phyloP scores from a whole-genome alignment of 2,888 invertebrate genomes.

The Dilophus febrilis region DNA sequence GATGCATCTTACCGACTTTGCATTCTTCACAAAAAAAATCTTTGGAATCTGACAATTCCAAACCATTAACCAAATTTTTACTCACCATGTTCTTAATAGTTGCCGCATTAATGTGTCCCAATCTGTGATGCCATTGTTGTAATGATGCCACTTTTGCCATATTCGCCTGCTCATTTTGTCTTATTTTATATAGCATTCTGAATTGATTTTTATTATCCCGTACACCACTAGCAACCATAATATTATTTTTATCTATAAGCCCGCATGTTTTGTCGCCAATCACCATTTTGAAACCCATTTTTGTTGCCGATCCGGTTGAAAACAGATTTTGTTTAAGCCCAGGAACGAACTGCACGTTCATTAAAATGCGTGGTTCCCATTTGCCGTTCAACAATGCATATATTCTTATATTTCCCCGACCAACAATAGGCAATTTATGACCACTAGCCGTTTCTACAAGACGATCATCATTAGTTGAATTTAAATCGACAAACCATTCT shows the following conservation, averaged over 20 bases:
- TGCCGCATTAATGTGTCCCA: too few species aligned
- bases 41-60: constrained; percentile 1
- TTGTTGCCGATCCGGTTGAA: not conserved
- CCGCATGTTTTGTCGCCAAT: too few species aligned
- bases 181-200: not conserved
- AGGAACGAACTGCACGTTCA: too few species aligned
- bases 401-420: not conserved
- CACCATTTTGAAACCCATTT: not conserved
- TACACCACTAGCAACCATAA: not conserved
- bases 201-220: too few species aligned
- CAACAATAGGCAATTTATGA: not conserved
- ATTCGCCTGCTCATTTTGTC: constrained; percentile 1
- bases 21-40: constrained; percentile 9
- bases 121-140: too few species aligned
- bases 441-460: not conserved
- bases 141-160: too few species aligned
- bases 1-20: constrained; percentile 6
- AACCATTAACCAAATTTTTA: too few species aligned
- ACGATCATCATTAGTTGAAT: not conserved
- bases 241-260: too few species aligned
- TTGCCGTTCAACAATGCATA: not conserved
- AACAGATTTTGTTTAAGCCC: too few species aligned
- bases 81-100: too few species aligned
- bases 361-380: too few species aligned
- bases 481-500: not conserved